These are phyloP conservation scores for Laupala kohalensis DNA, from an alignment of 1,140 invertebrate genomes.

Conservation along the genomic window DNA sequence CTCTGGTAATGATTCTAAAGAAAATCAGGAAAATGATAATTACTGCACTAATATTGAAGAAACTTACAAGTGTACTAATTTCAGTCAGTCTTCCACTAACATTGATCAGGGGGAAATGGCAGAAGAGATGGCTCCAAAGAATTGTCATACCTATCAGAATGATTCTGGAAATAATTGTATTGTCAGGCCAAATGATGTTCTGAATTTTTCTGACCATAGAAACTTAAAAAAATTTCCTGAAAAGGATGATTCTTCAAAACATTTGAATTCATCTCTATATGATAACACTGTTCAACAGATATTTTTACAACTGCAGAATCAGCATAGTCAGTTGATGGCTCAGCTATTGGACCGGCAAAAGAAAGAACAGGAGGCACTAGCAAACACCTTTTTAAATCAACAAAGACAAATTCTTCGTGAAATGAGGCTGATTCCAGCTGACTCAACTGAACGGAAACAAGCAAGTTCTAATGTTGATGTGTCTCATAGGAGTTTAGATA, in stretches of 20 bases:
- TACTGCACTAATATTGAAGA: too few relatives aligned
- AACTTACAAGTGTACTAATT: too few relatives aligned
- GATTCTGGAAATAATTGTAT: too few relatives aligned
- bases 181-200: too few relatives aligned
- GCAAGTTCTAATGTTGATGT: neutral
- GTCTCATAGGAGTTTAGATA: neutral
- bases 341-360: conserved; percentile 40
- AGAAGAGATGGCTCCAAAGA: too few relatives aligned
- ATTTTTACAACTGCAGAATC: conserved; percentile 34
- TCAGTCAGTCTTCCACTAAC: too few relatives aligned
- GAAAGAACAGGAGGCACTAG: conserved; percentile 38
- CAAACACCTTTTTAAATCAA: conserved; percentile 44
- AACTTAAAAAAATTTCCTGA: neutral
- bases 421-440: conserved; percentile 24
- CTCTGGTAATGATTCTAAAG: too few relatives aligned
- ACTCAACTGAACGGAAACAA: neutral
- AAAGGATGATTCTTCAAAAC: neutral
- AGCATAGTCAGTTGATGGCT: conserved; percentile 42
- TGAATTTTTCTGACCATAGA: too few relatives aligned
- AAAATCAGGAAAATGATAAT: too few relatives aligned
- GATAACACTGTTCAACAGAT: neutral
- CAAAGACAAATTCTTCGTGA: conserved; percentile 39
- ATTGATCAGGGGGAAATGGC: too few relatives aligned
- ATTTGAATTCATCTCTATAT: neutral
- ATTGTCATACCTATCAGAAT: too few relatives aligned